Evolutionary conservation across 2,797 vertebrate species (phyloP).

Genomic region (Poeciliopsis presidionis): DNA sequence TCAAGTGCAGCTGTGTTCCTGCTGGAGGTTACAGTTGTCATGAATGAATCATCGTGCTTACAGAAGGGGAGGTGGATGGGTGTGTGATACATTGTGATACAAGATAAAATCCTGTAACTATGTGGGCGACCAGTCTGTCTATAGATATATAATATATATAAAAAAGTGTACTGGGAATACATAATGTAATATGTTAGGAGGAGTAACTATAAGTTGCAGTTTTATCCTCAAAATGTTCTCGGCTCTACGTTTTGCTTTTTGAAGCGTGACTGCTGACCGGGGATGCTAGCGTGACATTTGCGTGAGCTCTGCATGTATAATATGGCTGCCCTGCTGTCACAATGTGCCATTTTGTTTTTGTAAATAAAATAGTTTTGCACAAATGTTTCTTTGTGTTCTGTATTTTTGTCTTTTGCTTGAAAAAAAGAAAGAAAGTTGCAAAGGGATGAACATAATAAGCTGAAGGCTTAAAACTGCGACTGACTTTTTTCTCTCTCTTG

Average conservation of each 20-base stretch:
- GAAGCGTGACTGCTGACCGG: constrained; percentile 37
- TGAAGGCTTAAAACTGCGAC: background rate
- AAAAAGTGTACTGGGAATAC: constrained; percentile 45
- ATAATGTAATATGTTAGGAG: constrained; percentile 27
- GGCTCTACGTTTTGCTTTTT: constrained; percentile 44
- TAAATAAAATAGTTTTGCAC: constrained; percentile 99
- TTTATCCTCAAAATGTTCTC: constrained; percentile 44
- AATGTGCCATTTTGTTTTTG: constrained; percentile 98
- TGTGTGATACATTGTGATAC: constrained; percentile 14
- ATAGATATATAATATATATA: constrained; percentile 8
- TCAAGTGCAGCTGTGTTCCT: constrained; percentile 1
- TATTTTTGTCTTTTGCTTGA: background rate
- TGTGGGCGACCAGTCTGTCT: constrained; percentile 31
- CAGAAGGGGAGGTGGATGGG: constrained; percentile 8
- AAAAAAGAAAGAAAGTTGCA: background rate
- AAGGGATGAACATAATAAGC: background rate
- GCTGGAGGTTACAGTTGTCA: constrained; percentile 21
- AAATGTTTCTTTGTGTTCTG: constrained; percentile 82
- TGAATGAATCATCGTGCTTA: constrained; percentile 33
- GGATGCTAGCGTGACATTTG: constrained; percentile 75
- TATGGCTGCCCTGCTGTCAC: constrained; percentile 89
- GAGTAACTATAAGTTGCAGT: constrained; percentile 37
- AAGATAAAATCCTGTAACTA: constrained; percentile 32
- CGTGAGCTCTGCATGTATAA: constrained; percentile 92
- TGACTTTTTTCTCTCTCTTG: background rate